A percentile compares a stretch with the other conserved stretches of the same genome.
These are phyloP conservation scores for Lagria hirta DNA, from an alignment of 2,888 invertebrate species.

Conservation along the genomic window DNA sequence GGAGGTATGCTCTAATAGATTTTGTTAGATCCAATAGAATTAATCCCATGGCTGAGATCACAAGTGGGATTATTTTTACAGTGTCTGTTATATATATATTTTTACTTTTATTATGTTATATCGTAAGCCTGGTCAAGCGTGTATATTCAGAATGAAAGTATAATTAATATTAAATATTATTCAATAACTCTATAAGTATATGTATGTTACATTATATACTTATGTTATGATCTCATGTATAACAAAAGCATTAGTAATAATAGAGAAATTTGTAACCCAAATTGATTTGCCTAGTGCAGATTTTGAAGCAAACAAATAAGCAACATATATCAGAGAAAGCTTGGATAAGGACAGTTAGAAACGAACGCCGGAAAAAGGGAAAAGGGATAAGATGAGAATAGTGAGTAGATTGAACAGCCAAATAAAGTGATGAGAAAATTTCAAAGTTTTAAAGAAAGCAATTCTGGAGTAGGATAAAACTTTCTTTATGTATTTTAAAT, in stretches of 20 bases:
- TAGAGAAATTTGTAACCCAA: constrained; percentile 38
- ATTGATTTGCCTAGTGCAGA: constrained; percentile 40
- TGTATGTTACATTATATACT: not conserved
- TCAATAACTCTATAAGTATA: no score
- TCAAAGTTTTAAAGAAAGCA: constrained; percentile 48
- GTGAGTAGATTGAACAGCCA: constrained; percentile 50
- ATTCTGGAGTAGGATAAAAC: constrained; percentile 44
- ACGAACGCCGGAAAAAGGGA: constrained; percentile 47
- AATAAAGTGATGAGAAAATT: constrained; percentile 52
- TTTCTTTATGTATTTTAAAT: constrained; percentile 26
- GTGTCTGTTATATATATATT: no score
- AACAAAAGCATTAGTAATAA: not conserved
- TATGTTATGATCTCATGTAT: not conserved
- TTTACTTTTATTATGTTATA: no score
- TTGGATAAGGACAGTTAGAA: constrained; percentile 48
- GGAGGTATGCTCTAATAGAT: no score
- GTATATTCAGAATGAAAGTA: no score
- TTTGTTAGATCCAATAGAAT: no score
- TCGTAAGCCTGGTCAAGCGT: no score
- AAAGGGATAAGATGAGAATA: constrained; percentile 50
- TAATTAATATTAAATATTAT: no score
- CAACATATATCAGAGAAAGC: constrained; percentile 50
- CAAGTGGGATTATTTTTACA: no score
- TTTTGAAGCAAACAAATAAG: constrained; percentile 49
- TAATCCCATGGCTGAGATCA: no score